Base-by-base conservation (phyloP, 2,888 invertebrate genomes). In the Drosophila subquinaria region DNA sequence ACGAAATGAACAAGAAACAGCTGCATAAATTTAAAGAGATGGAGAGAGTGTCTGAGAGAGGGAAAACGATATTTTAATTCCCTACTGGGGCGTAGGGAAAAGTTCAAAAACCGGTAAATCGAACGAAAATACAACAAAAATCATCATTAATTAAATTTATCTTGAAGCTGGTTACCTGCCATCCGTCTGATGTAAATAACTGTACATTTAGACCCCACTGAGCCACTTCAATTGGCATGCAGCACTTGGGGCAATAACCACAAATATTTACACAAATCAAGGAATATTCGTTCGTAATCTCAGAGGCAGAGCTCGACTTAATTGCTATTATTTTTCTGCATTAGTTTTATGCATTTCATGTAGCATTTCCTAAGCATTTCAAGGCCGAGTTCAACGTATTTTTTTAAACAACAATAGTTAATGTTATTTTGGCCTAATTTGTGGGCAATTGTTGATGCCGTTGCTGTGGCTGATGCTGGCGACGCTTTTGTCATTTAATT, bases 271-370 rank as follows among this genome's bases (percentile, higher is more conserved):
- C 51, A 15, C n/a, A 59, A 75, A 61, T 62, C 35, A 51, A 70
- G 70, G 70, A 76, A 63, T 65, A 70, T 53, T 38, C 43, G 5
- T 17, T 53, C 30, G 40, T 47, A 47, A 73, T 62, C 35, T 27
- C 68, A 4, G 10, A 3, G 11, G 3, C 47, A 47, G 10, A 33
- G 38, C 33, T 15, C 33, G 30, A 17, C 15, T n/a, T 33, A 4
- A n/a, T 8, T 35, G 33, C 42, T 38, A 30, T 11, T 59, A 33
- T 71, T 47, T 17, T 38, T 56, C 30, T 77, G 73, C 65, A 77
- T 67, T 81, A 69, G 64, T 76, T 82, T 81, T 79, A 76, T 84
- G 89, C 88, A 89, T 85, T 88, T 88, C 86, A 85, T 82, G 83
- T 76, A 63, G 56, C 60, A 69, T 87, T 77, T 87, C 73, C 61